These are phyloP conservation scores for Notothenia coriiceps DNA, from an alignment of 2,113 vertebrate species.

Conservation along the genomic window DNA sequence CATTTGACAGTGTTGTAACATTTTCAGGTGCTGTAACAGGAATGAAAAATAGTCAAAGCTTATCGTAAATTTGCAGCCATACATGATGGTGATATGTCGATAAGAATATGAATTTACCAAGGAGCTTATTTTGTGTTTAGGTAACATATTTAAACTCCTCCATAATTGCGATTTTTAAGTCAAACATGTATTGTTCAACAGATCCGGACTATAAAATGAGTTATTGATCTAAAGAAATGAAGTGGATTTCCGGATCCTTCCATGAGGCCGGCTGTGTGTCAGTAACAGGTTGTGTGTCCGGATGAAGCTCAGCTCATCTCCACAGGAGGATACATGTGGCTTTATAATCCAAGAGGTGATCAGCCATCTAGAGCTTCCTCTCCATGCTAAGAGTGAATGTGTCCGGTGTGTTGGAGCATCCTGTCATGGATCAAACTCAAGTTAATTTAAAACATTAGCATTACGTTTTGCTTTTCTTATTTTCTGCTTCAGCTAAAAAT, in stretches of 20 bases:
- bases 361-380: neutral
- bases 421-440: neutral
- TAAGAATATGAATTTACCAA: too few relatives aligned
- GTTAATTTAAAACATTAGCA: neutral
- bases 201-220: too few relatives aligned
- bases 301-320: neutral
- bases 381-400: neutral
- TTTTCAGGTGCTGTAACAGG: too few relatives aligned
- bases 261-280: neutral
- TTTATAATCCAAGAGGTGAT: neutral
- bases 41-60: neutral
- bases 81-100: too few relatives aligned
- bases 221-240: too few relatives aligned
- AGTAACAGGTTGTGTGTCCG: neutral
- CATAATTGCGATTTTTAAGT: too few relatives aligned
- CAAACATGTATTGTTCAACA: too few relatives aligned
- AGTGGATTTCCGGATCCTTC: too few relatives aligned
- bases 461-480: neutral
- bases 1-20: too few relatives aligned
- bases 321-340: neutral
- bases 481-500: neutral
- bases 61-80: too few relatives aligned
- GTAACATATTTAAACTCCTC: too few relatives aligned
- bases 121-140: too few relatives aligned
- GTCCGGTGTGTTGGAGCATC: neutral